Conservation (phyloP, 2,888 invertebrate species). For the Drosophila conformis region DNA sequence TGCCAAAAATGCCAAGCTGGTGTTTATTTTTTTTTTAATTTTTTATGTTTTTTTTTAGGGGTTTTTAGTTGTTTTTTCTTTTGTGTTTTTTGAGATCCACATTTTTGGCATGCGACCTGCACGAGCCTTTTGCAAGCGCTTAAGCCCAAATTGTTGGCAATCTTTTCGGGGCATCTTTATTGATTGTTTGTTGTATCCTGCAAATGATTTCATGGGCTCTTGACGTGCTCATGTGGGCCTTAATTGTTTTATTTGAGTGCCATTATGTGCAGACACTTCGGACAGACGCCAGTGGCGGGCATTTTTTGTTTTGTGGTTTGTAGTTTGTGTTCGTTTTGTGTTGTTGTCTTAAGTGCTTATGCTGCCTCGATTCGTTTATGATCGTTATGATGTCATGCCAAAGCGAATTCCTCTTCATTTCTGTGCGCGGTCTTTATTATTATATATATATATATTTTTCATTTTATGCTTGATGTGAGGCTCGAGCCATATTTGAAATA, state of each 20-base stretch:
- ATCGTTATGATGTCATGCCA: slow-evolving; percentile 76
- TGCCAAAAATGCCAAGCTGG: slow-evolving; percentile 76
- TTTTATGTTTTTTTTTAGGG: slow-evolving; percentile 15
- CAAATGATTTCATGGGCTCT: slow-evolving; percentile 74
- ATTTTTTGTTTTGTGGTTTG: slow-evolving; percentile 24
- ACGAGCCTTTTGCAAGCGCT: slow-evolving; percentile 69
- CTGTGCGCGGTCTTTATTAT: slow-evolving; percentile 27
- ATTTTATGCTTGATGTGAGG: slow-evolving; percentile 40
- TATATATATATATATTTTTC: slow-evolving; percentile 8
- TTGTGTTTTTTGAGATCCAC: slow-evolving; percentile 30
- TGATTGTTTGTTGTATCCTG: slow-evolving; percentile 58
- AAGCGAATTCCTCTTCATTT: slow-evolving; percentile 70
- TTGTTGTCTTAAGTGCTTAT: slow-evolving; percentile 50
- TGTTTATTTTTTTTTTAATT: slow-evolving; percentile 35
- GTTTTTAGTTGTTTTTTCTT: slow-evolving; percentile 7
- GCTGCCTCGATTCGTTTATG: slow-evolving; percentile 65
- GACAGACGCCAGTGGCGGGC: slow-evolving; percentile 31
- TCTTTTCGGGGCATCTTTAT: slow-evolving; percentile 69
- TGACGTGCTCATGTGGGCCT: slow-evolving; percentile 76
- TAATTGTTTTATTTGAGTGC: slow-evolving; percentile 79
- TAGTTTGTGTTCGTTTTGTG: slow-evolving; percentile 23
- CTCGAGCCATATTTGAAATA: slow-evolving; percentile 53
- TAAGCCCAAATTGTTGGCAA: slow-evolving; percentile 72
- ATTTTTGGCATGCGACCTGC: slow-evolving; percentile 82
- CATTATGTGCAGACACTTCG: slow-evolving; percentile 78